Conservation (phyloP, 2,888 invertebrate genomes). For the Scaptomyza flava region DNA sequence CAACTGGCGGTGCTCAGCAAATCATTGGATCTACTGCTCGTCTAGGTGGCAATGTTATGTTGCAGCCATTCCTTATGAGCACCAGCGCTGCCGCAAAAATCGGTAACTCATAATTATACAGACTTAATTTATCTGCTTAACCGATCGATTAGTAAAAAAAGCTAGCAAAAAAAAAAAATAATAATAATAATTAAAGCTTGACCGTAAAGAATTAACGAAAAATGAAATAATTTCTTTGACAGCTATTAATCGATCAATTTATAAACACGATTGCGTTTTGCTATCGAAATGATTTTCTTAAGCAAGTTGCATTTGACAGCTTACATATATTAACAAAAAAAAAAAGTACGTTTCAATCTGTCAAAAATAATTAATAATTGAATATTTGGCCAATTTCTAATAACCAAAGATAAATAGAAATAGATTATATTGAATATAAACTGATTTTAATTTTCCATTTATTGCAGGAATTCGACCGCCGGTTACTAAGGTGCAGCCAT, state of each 20-base stretch:
- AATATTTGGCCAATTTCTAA: too few relatives aligned
- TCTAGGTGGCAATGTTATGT: slow-evolving; percentile 83
- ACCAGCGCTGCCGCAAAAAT: slow-evolving; percentile 79
- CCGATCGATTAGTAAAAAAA: not conserved
- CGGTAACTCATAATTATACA: slow-evolving; percentile 61
- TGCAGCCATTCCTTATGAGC: slow-evolving; percentile 84
- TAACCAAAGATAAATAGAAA: too few relatives aligned
- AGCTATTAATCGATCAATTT: slow-evolving; percentile 11
- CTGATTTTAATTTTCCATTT: too few relatives aligned
- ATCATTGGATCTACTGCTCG: slow-evolving; percentile 82
- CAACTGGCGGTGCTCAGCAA: slow-evolving; percentile 80
- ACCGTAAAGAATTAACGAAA: not conserved
- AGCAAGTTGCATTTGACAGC: not conserved
- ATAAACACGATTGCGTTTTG: not conserved
- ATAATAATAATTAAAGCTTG: not conserved
- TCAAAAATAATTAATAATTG: too few relatives aligned
- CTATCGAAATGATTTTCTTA: too few relatives aligned
- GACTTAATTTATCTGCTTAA: not conserved
- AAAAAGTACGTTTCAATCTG: not conserved
- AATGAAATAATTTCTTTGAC: not conserved
- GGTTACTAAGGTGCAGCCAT: slow-evolving; percentile 84
- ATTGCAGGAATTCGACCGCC: slow-evolving; percentile 80
- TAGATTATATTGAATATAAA: too few relatives aligned
- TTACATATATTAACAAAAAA: too few relatives aligned
- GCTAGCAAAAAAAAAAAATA: too few relatives aligned